Evolutionary conservation across 2,888 invertebrate species (phyloP).

Genomic region (Carpatolechia fugitivella): DNA sequence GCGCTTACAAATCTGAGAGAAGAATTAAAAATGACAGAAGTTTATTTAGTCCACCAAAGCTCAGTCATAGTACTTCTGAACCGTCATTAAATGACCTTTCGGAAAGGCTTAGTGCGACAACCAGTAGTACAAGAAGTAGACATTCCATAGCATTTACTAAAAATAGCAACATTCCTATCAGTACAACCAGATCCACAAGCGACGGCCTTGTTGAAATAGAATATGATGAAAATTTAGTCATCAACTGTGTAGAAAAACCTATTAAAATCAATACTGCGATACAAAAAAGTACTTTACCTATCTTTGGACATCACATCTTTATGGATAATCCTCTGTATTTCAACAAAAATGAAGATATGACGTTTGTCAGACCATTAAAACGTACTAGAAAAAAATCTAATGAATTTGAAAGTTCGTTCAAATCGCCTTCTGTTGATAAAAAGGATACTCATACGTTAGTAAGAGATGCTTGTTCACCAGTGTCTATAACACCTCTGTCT

Average conservation of each 20-base stretch:
- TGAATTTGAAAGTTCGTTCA: constrained; percentile 70
- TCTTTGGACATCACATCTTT: constrained; percentile 71
- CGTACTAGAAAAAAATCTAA: constrained; percentile 69
- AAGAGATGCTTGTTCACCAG: constrained; percentile 69
- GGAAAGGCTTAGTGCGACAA: constrained; percentile 53
- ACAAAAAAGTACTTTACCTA: constrained; percentile 69
- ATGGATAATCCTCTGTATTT: constrained; percentile 75
- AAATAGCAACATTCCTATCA: constrained; percentile 40
- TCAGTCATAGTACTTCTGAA: constrained; percentile 65
- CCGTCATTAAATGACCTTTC: constrained; percentile 64
- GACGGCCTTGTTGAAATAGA: constrained; percentile 79
- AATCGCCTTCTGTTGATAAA: constrained; percentile 68
- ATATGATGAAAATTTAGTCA: constrained; percentile 70
- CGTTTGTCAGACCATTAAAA: constrained; percentile 62
- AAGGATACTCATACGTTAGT: constrained; percentile 61
- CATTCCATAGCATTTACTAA: constrained; percentile 48
- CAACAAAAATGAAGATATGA: constrained; percentile 56
- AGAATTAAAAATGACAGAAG: constrained; percentile 54
- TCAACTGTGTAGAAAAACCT: constrained; percentile 66
- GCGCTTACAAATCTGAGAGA: constrained; percentile 65
- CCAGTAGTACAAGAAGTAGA: constrained; percentile 40
- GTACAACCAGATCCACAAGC: constrained; percentile 65
- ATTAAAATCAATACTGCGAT: constrained; percentile 38
- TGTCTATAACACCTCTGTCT: constrained; percentile 80
- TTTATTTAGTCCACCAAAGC: constrained; percentile 41